Conservation (phyloP, 2,113 vertebrate genomes). For the Fulmarus glacialis region DNA sequence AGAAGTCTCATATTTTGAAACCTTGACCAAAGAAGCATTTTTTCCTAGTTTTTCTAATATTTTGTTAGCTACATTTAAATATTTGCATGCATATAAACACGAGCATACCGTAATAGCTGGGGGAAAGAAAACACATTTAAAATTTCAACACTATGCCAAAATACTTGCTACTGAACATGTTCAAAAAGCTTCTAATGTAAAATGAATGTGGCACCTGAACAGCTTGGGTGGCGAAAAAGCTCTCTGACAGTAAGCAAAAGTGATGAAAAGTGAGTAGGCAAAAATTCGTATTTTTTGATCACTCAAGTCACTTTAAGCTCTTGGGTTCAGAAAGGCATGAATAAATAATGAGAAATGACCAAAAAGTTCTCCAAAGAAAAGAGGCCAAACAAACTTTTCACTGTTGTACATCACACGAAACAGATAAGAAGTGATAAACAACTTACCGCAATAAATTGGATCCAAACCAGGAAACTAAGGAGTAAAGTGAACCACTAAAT, state of each 20-base stretch:
- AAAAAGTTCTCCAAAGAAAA: not conserved
- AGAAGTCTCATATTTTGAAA: not conserved
- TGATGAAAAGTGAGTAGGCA: not conserved
- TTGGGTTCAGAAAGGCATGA: not conserved
- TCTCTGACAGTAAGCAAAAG: not conserved
- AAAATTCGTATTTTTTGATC: not conserved
- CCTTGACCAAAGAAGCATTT: not conserved
- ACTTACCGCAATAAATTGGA: not conserved
- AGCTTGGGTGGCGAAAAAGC: not conserved
- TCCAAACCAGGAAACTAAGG: not conserved
- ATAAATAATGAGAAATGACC: not conserved
- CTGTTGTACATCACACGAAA: not conserved
- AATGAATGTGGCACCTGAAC: constrained; percentile 4
- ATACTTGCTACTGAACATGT: not conserved
- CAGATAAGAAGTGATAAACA: not conserved
- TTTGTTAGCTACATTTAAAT: not conserved
- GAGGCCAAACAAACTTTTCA: not conserved
- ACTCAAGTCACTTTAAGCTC: not conserved
- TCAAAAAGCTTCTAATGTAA: constrained; percentile 32
- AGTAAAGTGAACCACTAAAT: not conserved
- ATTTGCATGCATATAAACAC: not conserved
- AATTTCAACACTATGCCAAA: not conserved
- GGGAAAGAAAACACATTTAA: not conserved
- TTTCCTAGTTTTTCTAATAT: not conserved
- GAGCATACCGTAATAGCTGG: not conserved